phyloP scores from a whole-genome alignment of 1,140 invertebrate species.

The Marisa cornuarietis region DNA sequence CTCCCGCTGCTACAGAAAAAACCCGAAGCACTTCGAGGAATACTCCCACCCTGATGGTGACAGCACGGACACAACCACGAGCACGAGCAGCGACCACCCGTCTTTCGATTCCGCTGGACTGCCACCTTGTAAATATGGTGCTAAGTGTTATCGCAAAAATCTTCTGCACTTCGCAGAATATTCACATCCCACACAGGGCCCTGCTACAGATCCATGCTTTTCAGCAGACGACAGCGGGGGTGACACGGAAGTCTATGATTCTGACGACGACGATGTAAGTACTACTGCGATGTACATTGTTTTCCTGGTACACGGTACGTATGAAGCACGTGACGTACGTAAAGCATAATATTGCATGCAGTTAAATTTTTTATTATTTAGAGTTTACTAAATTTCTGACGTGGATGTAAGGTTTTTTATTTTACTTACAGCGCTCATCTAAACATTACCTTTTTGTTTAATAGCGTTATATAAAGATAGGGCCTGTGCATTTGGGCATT shows the following conservation, averaged over 20 bases:
- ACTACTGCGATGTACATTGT: no score
- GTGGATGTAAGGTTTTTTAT: no score
- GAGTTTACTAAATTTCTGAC: no score
- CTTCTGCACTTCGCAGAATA: conserved; percentile 52
- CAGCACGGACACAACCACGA: not conserved
- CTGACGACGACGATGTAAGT: conserved; percentile 26
- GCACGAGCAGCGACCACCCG: not conserved
- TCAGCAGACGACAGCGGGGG: conserved; percentile 22
- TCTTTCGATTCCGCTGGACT: conserved; percentile 23
- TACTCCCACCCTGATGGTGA: conserved; percentile 35
- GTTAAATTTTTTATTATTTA: no score
- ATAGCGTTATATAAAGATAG: no score
- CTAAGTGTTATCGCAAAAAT: conserved; percentile 52
- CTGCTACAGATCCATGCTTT: not conserved
- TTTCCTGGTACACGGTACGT: no score
- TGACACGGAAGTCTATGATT: conserved; percentile 40
- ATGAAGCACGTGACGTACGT: no score
- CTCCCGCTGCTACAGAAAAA: conserved; percentile 44
- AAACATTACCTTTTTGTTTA: no score
- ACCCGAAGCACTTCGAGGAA: conserved; percentile 44
- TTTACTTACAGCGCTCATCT: no score
- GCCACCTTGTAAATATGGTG: conserved; percentile 51
- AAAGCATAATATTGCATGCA: no score
- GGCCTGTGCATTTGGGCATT: no score
- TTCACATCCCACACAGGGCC: conserved; percentile 40